Evolutionary conservation across 2,888 invertebrate genomes (phyloP).

Genomic region (Metalampra italica): DNA sequence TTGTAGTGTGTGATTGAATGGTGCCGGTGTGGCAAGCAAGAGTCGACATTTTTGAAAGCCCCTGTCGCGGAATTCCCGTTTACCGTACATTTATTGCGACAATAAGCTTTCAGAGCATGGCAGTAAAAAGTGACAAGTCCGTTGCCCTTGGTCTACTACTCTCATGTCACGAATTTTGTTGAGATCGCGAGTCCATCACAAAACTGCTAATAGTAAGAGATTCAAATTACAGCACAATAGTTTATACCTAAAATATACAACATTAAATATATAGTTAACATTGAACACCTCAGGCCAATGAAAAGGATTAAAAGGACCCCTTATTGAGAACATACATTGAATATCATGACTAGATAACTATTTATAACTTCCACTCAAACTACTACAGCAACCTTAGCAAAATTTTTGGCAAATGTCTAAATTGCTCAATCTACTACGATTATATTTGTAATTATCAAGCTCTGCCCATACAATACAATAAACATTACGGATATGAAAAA

Average conservation of each 20-base stretch:
- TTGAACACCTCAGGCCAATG: conserved; percentile 48
- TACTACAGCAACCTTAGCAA: conserved; percentile 43
- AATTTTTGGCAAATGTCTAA: conserved; percentile 19
- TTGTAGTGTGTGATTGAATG: too few relatives aligned
- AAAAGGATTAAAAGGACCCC: conserved; percentile 12
- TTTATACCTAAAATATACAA: neutral
- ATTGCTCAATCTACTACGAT: neutral
- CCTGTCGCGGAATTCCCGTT: too few relatives aligned
- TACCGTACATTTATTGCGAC: too few relatives aligned
- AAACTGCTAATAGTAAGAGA: neutral
- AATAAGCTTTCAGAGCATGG: too few relatives aligned
- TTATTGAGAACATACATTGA: neutral
- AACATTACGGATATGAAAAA: conserved; percentile 11
- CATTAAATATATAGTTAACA: conserved; percentile 23
- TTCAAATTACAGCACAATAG: neutral
- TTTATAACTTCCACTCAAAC: conserved; percentile 31
- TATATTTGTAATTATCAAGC: neutral
- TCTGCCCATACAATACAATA: neutral
- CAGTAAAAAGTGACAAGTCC: too few relatives aligned
- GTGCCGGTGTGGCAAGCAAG: too few relatives aligned
- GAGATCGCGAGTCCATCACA: neutral
- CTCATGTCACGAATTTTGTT: too few relatives aligned
- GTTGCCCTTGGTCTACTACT: too few relatives aligned
- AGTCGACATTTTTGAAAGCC: too few relatives aligned
- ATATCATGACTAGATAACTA: conserved; percentile 30